A percentile compares a stretch with the other conserved stretches of the same genome.
phyloP scores from a whole-genome alignment of 2,888 invertebrate species.

The Electrophaes corylata region DNA sequence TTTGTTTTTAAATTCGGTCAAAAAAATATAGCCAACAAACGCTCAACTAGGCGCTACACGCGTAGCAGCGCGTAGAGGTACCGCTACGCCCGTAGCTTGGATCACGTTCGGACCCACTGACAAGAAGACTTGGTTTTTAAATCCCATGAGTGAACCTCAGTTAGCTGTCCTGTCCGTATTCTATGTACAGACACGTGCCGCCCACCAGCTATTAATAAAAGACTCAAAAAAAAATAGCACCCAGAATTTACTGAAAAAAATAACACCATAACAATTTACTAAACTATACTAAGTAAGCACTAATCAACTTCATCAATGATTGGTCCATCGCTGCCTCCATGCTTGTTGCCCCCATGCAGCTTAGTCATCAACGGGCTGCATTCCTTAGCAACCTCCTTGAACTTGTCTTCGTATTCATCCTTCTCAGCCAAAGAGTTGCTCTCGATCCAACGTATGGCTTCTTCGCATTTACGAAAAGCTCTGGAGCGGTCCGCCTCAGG shows the following conservation, averaged over 20 bases:
- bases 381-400: slow-evolving; percentile 50
- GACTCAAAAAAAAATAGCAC: not conserved
- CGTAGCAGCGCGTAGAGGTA: slow-evolving; percentile 1
- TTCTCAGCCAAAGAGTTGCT: slow-evolving; percentile 86
- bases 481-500: slow-evolving; percentile 83
- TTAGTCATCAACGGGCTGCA: slow-evolving; percentile 85
- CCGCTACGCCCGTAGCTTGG: slow-evolving; percentile 4
- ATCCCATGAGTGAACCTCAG: no score
- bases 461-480: slow-evolving; percentile 80
- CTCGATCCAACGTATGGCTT: slow-evolving; percentile 87
- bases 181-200: no score
- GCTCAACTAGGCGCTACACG: not conserved
- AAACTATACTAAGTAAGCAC: slow-evolving; percentile 13
- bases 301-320: slow-evolving; percentile 85
- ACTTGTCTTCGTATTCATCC: slow-evolving; percentile 86
- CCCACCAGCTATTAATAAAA: not conserved
- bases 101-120: no score
- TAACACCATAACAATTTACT: slow-evolving; percentile 5
- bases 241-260: slow-evolving; percentile 31
- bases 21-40: not conserved
- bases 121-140: no score
- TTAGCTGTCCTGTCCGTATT: no score
- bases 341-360: slow-evolving; percentile 58
- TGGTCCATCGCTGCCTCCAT: slow-evolving; percentile 66
- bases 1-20: no score